These are phyloP conservation scores for Hesperia comma DNA, from an alignment of 2,888 invertebrate species.

Conservation along the genomic window DNA sequence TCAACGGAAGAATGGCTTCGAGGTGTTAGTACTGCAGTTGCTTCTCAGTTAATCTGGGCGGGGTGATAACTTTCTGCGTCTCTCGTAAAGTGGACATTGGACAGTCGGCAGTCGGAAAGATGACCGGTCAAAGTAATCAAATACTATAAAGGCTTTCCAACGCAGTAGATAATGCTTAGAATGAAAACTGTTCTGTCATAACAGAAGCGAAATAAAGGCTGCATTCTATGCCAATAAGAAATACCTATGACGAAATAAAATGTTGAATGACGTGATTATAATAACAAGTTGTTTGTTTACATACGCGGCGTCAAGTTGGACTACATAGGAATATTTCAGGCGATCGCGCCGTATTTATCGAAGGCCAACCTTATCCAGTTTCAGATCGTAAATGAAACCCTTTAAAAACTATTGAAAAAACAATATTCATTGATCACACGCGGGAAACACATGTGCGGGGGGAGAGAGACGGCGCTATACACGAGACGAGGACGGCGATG, in stretches of 20 bases:
- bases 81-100: background rate
- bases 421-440: slow-evolving; percentile 69
- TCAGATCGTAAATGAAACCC: slow-evolving; percentile 45
- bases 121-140: background rate
- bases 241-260: background rate
- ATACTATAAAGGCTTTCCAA: too few relatives aligned
- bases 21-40: background rate
- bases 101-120: background rate
- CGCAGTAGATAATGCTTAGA: too few relatives aligned
- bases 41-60: background rate
- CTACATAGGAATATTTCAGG: slow-evolving; percentile 1
- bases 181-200: too few relatives aligned
- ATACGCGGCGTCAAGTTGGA: background rate
- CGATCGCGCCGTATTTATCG: slow-evolving; percentile 17
- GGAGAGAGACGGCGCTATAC: slow-evolving; percentile 56
- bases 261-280: background rate
- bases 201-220: too few relatives aligned
- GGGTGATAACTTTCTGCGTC: too few relatives aligned
- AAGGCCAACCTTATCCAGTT: slow-evolving; percentile 31
- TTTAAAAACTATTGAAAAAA: slow-evolving; percentile 61
- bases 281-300: slow-evolving; percentile 2
- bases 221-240: too few relatives aligned
- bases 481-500: slow-evolving; percentile 48
- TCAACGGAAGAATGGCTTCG: slow-evolving; percentile 17
- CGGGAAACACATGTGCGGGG: slow-evolving; percentile 68